Conservation (phyloP, 2,797 vertebrate species). For the Pygocentrus nattereri region DNA sequence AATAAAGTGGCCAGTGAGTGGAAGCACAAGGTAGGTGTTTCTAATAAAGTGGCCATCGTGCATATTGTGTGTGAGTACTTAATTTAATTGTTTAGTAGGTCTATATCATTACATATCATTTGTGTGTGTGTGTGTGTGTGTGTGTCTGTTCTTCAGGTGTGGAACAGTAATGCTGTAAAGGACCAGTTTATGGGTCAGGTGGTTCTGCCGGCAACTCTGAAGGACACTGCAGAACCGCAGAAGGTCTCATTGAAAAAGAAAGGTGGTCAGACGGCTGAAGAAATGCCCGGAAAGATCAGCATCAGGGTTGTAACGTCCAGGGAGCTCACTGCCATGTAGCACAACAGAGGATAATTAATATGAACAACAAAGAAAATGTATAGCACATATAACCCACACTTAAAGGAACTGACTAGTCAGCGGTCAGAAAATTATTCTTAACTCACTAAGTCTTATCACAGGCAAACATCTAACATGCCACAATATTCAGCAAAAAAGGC, state of each 20-base stretch:
- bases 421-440: neutral
- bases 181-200: slow-evolving; percentile 90
- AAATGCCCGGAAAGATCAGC: slow-evolving; percentile 84
- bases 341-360: neutral
- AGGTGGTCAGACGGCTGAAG: slow-evolving; percentile 71
- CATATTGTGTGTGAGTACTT: too few relatives aligned
- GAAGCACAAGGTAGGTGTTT: too few relatives aligned
- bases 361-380: too few relatives aligned
- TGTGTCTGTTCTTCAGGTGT: slow-evolving; percentile 78
- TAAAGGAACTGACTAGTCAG: neutral
- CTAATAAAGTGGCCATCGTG: too few relatives aligned
- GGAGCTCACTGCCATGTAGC: slow-evolving; percentile 84
- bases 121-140: neutral
- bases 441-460: too few relatives aligned
- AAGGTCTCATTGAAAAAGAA: slow-evolving; percentile 82
- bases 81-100: too few relatives aligned
- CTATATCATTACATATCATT: too few relatives aligned
- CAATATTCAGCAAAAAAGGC: too few relatives aligned
- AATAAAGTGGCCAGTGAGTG: too few relatives aligned
- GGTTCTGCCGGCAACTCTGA: slow-evolving; percentile 78
- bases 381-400: neutral
- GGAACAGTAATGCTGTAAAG: slow-evolving; percentile 84
- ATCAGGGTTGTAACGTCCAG: slow-evolving; percentile 82
- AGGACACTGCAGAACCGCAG: slow-evolving; percentile 75
- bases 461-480: too few relatives aligned